Base-by-base conservation (phyloP, 2,113 vertebrate genomes). In the Pavo muticus region DNA sequence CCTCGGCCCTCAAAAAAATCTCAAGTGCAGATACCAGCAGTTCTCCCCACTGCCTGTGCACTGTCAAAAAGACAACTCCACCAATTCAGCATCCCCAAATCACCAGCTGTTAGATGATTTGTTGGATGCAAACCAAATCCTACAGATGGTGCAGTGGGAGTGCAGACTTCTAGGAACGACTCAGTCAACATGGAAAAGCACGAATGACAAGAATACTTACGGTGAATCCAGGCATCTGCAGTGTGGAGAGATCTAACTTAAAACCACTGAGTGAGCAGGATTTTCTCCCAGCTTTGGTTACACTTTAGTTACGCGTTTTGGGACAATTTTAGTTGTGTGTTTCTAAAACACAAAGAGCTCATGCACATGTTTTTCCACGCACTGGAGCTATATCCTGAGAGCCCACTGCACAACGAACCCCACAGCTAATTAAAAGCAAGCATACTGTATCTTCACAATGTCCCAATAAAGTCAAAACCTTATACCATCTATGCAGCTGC, bases 121-220 rank as follows among this genome's bases (percentile, higher is more conserved):
- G 47, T 4, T 97, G 93, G 88, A 94, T 73, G 40, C 52, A 70
- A 87, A 85, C 84, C 90, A 95, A 85, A 69, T 44, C 20, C 63
- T 90, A 40, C 52, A 76, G 73, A 94, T 56, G 65, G 39, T 75
- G 27, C 17, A 11, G 61, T 69, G 67, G 32, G 56, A 94, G 84
- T 47, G 40, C 39, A 37, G 75, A 76, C 64, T 94, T 93, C 87
- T 42, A 94, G 90, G 91, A 92, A 97, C 4, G 1, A 84, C 59
- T 17, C 0, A 4, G 76, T 86, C 39, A 40, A 52, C 86, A 37
- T 40, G 42, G 75, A 91, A 87, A 80, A 0, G 0, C 12, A 40
- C 0, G 1, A 77, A 71, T 2, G 11, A 78, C 25, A 63, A 56
- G n/a, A 61, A 32, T 39, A 64, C 35, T 90, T 63, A 70, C 4